phyloP scores from a whole-genome alignment of 2,113 vertebrate species.

The Phylloscopus whistleri region DNA sequence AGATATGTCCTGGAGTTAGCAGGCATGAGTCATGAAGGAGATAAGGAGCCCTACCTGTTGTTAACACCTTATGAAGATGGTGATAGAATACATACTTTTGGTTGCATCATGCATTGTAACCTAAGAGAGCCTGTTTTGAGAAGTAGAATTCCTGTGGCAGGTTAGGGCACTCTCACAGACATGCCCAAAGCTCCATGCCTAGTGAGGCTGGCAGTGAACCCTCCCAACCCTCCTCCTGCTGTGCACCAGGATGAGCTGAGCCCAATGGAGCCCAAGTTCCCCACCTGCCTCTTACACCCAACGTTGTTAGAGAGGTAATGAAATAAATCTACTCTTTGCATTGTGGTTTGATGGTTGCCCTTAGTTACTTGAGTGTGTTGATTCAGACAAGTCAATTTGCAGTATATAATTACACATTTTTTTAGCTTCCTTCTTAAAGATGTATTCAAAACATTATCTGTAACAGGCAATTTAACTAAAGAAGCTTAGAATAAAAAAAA shows the following conservation, averaged over 20 bases:
- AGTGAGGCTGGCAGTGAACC: not conserved
- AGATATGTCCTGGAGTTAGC: too few species aligned
- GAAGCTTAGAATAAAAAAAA: not conserved
- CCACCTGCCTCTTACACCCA: fast-evolving
- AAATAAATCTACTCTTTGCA: not conserved
- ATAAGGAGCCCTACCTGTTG: not conserved
- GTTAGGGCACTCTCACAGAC: too few species aligned
- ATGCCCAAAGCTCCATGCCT: not conserved
- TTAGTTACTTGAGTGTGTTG: not conserved
- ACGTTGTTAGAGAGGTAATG: fast-evolving
- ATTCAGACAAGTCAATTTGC: not conserved
- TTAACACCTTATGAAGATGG: not conserved
- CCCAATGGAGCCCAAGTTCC: fast-evolving
- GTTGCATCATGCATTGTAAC: not conserved
- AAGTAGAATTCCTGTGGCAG: not conserved
- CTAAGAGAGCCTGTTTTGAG: not conserved
- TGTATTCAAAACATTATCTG: not conserved
- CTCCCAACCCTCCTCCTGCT: not conserved
- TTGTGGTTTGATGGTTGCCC: not conserved
- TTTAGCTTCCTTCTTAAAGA: not conserved
- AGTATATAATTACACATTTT: not conserved
- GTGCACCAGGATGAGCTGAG: fast-evolving
- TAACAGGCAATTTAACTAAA: not conserved
- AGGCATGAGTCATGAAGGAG: too few species aligned
- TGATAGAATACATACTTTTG: not conserved